Evolutionary conservation across 2,888 invertebrate species (phyloP), one percentile per base, ranked within the genome.

Genomic region (Seladonia tumulorum): DNA sequence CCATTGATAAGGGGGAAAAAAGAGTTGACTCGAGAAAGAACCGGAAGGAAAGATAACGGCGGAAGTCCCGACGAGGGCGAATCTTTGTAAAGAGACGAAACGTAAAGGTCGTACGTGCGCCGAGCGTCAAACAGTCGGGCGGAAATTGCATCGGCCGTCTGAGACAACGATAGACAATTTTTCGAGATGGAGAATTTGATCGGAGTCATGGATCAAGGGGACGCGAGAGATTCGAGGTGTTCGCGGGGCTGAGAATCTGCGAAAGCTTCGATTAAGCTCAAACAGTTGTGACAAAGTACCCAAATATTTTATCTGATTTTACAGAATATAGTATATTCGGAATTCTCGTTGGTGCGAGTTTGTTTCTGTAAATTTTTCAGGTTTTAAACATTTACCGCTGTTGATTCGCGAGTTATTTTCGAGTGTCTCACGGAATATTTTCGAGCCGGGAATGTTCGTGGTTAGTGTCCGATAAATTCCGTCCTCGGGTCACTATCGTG

Each of bases 401-500:
- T 42, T n/a, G 4, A 70, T 70, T 42, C 12, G 39, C n/a, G 5
- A 70, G n/a, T 77, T 84, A 74, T 90, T 82, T 85, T 80, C 79
- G 75, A 85, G 89, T 85, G 85, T 90, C 83, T 93, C 90, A 90
- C 83, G 89, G 86, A 91, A 93, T 92, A 92, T 91, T 93, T 93
- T 91, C 89, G 8, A 86, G 81, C 68, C 80, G 89, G 91, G 92
- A 93, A 93, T 93, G 93, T 91, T 91, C 88, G 91, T 85, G 91
- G 91, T 91, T 91, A 91, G 80, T 90, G 92, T 93, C 92, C 93
- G 92, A 94, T 93, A 94, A 94, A 94, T 93, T 93, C 93, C 92
- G 78, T 83, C 75, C 83, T 79, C 82, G 80, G 85, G 88, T 82
- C 87, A 88, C 88, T 87, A 87, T 87, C 87, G 87, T 87, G 91